These are phyloP conservation scores for Danionella cerebrum DNA, from an alignment of 2,113 vertebrate genomes.

Conservation along the genomic window DNA sequence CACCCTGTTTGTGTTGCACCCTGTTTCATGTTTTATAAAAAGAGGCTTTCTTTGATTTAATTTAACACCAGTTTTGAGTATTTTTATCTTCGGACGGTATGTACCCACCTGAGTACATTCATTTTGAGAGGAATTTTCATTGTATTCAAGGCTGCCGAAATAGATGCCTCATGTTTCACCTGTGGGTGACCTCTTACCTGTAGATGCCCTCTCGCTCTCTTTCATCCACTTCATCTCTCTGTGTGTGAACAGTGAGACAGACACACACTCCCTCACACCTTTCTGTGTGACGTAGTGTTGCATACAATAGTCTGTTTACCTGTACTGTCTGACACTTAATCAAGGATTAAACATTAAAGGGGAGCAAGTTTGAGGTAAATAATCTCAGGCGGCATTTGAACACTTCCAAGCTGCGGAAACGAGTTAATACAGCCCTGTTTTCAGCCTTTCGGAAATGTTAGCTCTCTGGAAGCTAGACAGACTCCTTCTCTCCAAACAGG, in stretches of 20 bases:
- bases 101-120: no score
- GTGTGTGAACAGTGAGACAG: conserved; percentile 61
- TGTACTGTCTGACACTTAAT: conserved; percentile 56
- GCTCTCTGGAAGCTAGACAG: conserved; percentile 28
- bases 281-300: conserved; percentile 32
- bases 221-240: conserved; percentile 49
- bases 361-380: conserved; percentile 55
- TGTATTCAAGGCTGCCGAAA: conserved; percentile 1
- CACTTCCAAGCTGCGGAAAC: conserved; percentile 54
- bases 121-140: no score
- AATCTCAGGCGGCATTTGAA: conserved; percentile 57
- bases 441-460: conserved; percentile 31
- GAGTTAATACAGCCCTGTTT: conserved; percentile 40
- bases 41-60: conserved; percentile 35
- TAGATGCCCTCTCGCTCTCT: conserved; percentile 51
- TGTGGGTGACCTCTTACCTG: conserved; percentile 57
- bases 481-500: not conserved
- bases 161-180: conserved; percentile 47
- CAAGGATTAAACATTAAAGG: conserved; percentile 68
- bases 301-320: conserved; percentile 57
- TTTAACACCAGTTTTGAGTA: conserved; percentile 6
- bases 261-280: conserved; percentile 42
- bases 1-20: conserved; percentile 31
- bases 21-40: conserved; percentile 38
- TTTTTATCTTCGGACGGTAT: not conserved